A percentile compares a stretch with the other conserved stretches of the same genome.
phyloP scores from a whole-genome alignment of 2,888 invertebrate species.

The Lapara coniferarum region DNA sequence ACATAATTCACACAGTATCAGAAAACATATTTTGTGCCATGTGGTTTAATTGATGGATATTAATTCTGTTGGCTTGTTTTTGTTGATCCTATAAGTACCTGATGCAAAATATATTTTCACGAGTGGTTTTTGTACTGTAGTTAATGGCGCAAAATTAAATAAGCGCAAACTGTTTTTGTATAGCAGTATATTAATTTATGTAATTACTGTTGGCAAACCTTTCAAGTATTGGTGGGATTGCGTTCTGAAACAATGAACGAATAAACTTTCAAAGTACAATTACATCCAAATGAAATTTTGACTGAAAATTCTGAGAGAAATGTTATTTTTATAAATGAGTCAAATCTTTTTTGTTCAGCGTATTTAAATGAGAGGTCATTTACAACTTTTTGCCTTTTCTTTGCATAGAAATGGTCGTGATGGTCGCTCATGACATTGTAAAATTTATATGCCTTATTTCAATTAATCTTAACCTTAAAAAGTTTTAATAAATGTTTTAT shows the following conservation, averaged over 20 bases:
- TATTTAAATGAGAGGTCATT: constrained; percentile 13
- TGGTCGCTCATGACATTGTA: constrained; percentile 13
- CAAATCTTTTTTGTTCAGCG: constrained; percentile 8
- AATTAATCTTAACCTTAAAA: background rate
- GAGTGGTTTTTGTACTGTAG: too few relatives aligned
- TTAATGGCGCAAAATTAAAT: background rate
- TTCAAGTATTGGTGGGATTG: background rate
- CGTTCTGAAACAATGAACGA: background rate
- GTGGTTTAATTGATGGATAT: too few relatives aligned
- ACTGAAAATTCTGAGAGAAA: constrained; percentile 12
- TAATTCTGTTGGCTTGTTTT: too few relatives aligned
- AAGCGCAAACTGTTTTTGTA: background rate
- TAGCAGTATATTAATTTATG: background rate
- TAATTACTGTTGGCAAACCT: constrained; percentile 9
- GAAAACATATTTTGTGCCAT: too few relatives aligned
- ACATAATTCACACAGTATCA: too few relatives aligned
- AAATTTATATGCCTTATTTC: constrained; percentile 5
- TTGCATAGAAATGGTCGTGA: background rate
- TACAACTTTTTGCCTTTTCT: constrained; percentile 15
- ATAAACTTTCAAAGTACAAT: constrained; percentile 22
- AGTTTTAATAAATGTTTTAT: background rate
- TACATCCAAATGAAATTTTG: constrained; percentile 22
- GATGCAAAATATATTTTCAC: too few relatives aligned
- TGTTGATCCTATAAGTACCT: too few relatives aligned
- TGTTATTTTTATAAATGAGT: constrained; percentile 21